Evolutionary conservation across 2,888 invertebrate genomes (phyloP), one percentile per base, ranked within the genome.

Genomic region (Colostygia pectinataria): DNA sequence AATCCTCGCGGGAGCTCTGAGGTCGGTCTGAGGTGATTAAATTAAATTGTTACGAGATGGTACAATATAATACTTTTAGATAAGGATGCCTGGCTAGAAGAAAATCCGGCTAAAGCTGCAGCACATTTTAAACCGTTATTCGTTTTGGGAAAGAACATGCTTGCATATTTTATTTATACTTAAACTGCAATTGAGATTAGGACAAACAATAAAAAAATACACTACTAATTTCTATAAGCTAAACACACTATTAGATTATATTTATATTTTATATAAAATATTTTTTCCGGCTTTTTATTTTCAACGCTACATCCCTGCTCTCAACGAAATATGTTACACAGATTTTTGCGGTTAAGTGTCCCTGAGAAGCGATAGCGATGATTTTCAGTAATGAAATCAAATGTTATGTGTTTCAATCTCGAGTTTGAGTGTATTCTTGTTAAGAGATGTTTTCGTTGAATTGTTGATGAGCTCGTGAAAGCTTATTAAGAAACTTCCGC

Each of bases 1-100:
- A 66, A 68, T 48, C 60, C 74, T 68, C 74, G 13, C 24, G 57
- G 53, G 61, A 55, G 44, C 10, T 44, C 45, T 47, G 55, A 52
- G 59, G 57, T 54, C 32, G 47, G 51, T 46, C 50, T 41, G 53
- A 48, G 59, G 59, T 57, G 61, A 59, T 59, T 61, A 61, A 61
- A 61, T 61, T 61, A 59, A 59, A 59, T 55, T 59, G 61, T 59
- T 52, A 45, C 51, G 44, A 45, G 44, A 45, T 49, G 36, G 20
- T 44, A 41, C 53, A 47, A 58, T 53, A 45, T 40, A 58, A 58
- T 50, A 48, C 54, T 41, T 41, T n/a, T 8, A 24, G 50, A 46
- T 51, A 52, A 52, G 29, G 42, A 34, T 46, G 41, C 14, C 39
- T n/a, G 14, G 14, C 14, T 38, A 44, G 20, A 5, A 10, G 14